Base-by-base conservation (phyloP, 2,113 vertebrate species). In the Grammomys dolichurus region DNA sequence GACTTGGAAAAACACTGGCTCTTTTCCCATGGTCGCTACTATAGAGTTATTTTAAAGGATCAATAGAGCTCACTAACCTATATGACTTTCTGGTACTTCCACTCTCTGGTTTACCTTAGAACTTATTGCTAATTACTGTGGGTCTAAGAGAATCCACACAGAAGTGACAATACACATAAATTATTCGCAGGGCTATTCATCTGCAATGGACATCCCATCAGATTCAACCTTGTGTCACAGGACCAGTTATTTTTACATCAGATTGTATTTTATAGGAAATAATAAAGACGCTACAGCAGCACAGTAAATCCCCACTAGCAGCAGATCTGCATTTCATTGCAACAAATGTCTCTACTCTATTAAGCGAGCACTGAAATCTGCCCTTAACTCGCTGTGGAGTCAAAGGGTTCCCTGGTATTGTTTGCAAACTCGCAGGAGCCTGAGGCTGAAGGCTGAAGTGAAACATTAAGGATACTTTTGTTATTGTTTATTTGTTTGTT, bases 241-340 rank as follows among this genome's bases (percentile, higher is more conserved):
- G 87, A 82, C 94, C 93, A 96, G 95, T 95, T 98, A 96, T 97
- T 98, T 98, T 98, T 85, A 98, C 98, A 98, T 95, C 97, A 94
- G 95, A 97, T 81, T 95, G 91, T 96, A 95, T 97, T 98, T 98
- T 98, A 97, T 77, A 91, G 90, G 93, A 97, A 98, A 97, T 95
- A 98, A 98, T 89, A 97, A 98, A 98, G 94, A 97, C 84, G 96
- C 91, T 87, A 96, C 0, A 54, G 70, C 75, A 97, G 36, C 43
- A 98, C 81, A 31, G 96, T 97, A 98, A 97, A 98, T 97, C 93
- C 85, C 96, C 81, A 98, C 97, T 97, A 97, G 96, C 92, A 95
- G 97, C 82, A 98, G 93, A 97, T 90, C 87, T 95, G 72, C n/a
- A 80, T 98, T 97, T 98, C 97, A 88, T 48, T 91, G 88, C 63